phyloP scores from a whole-genome alignment of 2,113 vertebrate genomes.

The Brachypodius melanocephalos region DNA sequence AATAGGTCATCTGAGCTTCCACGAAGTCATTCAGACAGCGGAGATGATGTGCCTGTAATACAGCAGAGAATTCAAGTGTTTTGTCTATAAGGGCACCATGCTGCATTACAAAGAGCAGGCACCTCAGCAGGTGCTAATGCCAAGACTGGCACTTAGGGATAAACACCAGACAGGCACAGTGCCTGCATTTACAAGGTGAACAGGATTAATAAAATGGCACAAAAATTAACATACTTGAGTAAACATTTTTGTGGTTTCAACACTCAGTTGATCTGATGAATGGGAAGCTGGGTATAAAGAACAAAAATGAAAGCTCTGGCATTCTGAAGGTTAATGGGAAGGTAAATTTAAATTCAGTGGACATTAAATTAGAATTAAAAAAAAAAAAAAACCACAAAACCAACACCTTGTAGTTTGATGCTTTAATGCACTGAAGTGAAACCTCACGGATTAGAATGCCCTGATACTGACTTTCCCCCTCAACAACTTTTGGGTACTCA shows the following conservation, averaged over 20 bases:
- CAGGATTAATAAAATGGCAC: background rate
- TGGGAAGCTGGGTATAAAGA: background rate
- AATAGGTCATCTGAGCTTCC: conserved; percentile 96
- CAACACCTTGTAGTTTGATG: background rate
- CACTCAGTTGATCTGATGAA: background rate
- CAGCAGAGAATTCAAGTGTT: background rate
- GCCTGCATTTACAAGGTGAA: background rate
- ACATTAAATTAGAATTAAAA: background rate
- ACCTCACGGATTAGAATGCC: background rate
- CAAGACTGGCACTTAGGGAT: background rate
- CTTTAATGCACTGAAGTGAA: background rate
- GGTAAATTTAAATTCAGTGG: background rate
- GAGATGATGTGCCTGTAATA: conserved; percentile 89
- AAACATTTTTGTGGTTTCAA: background rate
- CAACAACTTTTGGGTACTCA: conserved; percentile 64
- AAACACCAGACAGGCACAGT: background rate
- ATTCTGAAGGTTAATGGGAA: background rate
- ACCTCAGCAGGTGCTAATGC: background rate
- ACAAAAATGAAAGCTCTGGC: background rate
- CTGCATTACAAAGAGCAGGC: background rate
- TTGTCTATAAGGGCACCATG: background rate
- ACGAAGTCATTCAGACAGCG: conserved; percentile 97
- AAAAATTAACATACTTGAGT: background rate
- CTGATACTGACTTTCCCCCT: background rate
- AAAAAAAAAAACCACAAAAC: background rate